Percentiles rank a stretch among this genome's conserved stretches.
Evolutionary conservation across 2,888 invertebrate genomes (phyloP).

Genomic region (Priocnemis perturbator): DNA sequence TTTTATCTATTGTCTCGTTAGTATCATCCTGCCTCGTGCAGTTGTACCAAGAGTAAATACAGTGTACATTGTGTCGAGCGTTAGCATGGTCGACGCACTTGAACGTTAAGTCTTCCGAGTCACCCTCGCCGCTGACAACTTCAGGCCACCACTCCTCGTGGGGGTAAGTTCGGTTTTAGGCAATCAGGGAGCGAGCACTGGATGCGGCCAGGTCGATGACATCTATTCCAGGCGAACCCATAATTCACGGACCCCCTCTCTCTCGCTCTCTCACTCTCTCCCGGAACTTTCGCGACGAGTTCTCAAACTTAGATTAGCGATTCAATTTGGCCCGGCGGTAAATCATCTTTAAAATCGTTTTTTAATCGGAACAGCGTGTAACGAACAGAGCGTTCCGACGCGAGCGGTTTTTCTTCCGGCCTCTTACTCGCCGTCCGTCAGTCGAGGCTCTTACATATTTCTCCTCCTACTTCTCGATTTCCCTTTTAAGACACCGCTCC

Average conservation of each 20-base stretch:
- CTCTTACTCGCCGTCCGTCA: too few relatives aligned
- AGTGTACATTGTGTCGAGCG: too few relatives aligned
- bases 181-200: slow-evolving; percentile 19
- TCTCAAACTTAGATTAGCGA: slow-evolving; percentile 69
- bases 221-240: slow-evolving; percentile 57
- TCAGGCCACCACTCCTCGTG: too few relatives aligned
- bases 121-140: too few relatives aligned
- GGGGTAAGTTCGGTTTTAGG: slow-evolving; percentile 48
- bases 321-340: slow-evolving; percentile 64
- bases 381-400: slow-evolving; percentile 27
- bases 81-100: too few relatives aligned
- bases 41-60: too few relatives aligned
- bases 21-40: too few relatives aligned
- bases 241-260: slow-evolving; percentile 52
- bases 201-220: slow-evolving; percentile 54
- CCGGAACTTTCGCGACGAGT: slow-evolving; percentile 47
- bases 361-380: slow-evolving; percentile 60
- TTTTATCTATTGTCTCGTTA: too few relatives aligned
- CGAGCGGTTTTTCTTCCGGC: not conserved
- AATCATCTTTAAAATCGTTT: slow-evolving; percentile 64
- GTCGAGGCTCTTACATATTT: not conserved
- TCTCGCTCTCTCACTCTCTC: too few relatives aligned
- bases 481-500: too few relatives aligned
- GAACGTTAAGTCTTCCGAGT: too few relatives aligned
- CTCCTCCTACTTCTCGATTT: too few relatives aligned